A percentile compares a stretch with the other conserved stretches of the same genome.
Evolutionary conservation across 2,113 vertebrate genomes (phyloP).

Genomic region (Parus major): DNA sequence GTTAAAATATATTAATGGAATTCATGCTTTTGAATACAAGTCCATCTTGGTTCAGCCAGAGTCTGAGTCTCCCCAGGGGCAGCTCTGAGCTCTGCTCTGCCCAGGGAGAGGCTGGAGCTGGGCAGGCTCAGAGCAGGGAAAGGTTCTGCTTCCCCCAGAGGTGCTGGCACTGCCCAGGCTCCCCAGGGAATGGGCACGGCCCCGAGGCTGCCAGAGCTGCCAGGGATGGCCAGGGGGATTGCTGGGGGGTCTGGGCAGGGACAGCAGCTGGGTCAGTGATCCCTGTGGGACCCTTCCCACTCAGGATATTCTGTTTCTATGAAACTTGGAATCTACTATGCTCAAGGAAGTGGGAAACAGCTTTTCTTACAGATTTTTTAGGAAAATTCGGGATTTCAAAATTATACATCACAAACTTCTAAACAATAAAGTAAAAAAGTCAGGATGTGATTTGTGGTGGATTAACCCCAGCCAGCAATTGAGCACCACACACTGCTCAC

Average conservation of each 20-base stretch:
- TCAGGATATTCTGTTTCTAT: neutral
- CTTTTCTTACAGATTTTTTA: neutral
- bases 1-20: neutral
- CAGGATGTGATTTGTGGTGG: neutral
- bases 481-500: neutral
- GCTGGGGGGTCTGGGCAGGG: neutral
- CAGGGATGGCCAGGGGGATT: neutral
- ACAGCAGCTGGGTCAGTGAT: fast-evolving
- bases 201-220: neutral
- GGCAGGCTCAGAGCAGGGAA: neutral
- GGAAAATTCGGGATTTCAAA: neutral
- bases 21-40: neutral
- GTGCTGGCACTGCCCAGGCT: neutral
- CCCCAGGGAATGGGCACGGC: neutral
- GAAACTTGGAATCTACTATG: neutral
- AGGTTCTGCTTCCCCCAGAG: neutral
- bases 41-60: neutral
- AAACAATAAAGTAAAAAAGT: neutral
- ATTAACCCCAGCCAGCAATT: neutral
- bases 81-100: neutral
- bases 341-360: neutral
- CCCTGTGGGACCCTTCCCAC: fast-evolving
- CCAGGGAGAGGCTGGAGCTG: neutral
- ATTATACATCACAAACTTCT: neutral
- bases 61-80: neutral